Conservation (phyloP, 2,888 invertebrate genomes). For the Chrysolina haemoptera region DNA sequence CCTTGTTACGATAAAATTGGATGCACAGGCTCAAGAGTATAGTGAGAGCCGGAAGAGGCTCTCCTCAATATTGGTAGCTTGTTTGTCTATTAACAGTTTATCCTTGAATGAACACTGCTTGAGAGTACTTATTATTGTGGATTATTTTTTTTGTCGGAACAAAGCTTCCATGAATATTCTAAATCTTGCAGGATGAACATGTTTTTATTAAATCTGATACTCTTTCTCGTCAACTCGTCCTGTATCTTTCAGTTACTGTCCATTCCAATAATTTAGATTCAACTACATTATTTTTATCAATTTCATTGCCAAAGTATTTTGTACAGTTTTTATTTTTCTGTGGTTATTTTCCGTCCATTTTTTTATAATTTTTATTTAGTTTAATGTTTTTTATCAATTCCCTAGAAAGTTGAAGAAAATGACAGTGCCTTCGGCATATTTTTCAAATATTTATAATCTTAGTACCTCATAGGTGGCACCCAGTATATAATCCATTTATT, state of each 20-base stretch:
- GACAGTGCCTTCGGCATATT: slow-evolving; percentile 31
- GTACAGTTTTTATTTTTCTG: slow-evolving; percentile 21
- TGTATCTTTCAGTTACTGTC: neutral
- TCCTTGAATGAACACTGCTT: neutral
- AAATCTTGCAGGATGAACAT: neutral
- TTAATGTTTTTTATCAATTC: neutral
- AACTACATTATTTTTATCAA: slow-evolving; percentile 10
- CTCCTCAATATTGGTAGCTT: neutral
- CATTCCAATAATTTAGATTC: neutral
- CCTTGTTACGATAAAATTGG: neutral
- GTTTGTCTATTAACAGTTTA: neutral
- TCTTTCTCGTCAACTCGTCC: no score
- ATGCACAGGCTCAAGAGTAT: neutral
- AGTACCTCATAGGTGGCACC: neutral
- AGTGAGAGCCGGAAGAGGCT: no score
- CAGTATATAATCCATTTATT: slow-evolving; percentile 25
- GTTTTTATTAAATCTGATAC: no score
- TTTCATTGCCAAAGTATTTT: slow-evolving; percentile 27
- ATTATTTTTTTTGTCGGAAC: neutral
- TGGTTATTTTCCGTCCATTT: slow-evolving; percentile 48
- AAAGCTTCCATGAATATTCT: neutral
- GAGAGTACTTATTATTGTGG: neutral
- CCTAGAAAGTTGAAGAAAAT: neutral
- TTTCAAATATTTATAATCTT: slow-evolving; percentile 25
- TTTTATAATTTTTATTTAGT: slow-evolving; percentile 15